Conservation (phyloP, 2,797 vertebrate species). For the Bufotes viridis region DNA sequence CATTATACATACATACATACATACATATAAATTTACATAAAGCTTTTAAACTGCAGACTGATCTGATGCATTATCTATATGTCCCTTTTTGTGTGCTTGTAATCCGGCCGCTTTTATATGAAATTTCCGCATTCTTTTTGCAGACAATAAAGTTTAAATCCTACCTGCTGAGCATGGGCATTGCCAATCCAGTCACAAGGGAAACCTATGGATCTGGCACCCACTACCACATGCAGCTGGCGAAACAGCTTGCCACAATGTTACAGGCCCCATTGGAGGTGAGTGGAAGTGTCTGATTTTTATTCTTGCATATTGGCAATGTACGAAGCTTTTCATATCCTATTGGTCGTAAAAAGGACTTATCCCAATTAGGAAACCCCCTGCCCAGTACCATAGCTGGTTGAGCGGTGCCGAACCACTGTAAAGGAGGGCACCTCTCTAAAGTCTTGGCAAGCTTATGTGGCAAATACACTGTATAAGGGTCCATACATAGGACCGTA, state of each 20-base stretch:
- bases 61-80: too few relatives aligned
- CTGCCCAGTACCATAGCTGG: background rate
- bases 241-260: constrained; percentile 92
- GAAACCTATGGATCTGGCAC: constrained; percentile 95
- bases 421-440: too few relatives aligned
- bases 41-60: too few relatives aligned
- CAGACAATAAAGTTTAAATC: constrained; percentile 97
- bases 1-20: too few relatives aligned
- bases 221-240: constrained; percentile 95
- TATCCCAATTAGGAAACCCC: background rate
- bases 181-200: constrained; percentile 94
- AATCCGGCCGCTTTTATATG: too few relatives aligned
- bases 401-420: too few relatives aligned
- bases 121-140: background rate
- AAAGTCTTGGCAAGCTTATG: too few relatives aligned
- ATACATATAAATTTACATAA: too few relatives aligned
- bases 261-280: constrained; percentile 92
- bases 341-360: background rate
- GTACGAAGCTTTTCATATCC: background rate
- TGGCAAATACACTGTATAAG: too few relatives aligned
- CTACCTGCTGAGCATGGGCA: constrained; percentile 97
- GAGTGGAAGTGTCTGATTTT: constrained; percentile 15
- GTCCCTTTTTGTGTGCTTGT: too few relatives aligned
- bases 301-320: too few relatives aligned
- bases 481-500: too few relatives aligned